phyloP scores from a whole-genome alignment of 2,797 vertebrate species.

The Rousettus madagascariensis region DNA sequence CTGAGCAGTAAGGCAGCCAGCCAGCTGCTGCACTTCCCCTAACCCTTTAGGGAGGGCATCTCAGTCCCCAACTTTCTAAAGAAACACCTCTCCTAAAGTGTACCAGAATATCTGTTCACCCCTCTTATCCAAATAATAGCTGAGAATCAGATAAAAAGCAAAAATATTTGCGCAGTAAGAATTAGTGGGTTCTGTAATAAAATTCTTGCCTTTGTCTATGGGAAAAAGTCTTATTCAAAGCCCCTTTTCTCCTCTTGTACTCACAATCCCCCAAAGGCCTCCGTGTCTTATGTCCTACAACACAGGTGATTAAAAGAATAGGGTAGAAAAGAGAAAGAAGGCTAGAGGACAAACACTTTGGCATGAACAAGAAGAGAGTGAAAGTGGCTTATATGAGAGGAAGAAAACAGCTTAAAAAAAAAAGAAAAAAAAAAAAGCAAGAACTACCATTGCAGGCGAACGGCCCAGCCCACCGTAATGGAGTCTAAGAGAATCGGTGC shows the following conservation, averaged over 20 bases:
- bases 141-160: background rate
- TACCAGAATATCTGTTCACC: background rate
- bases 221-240: conserved; percentile 3
- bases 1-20: background rate
- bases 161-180: background rate
- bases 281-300: background rate
- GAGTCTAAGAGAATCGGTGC: background rate
- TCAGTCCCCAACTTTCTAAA: background rate
- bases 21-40: background rate
- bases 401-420: background rate
- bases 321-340: conserved; percentile 20
- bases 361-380: background rate
- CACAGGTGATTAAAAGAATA: background rate
- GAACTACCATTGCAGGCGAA: background rate
- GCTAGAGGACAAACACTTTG: background rate
- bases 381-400: background rate
- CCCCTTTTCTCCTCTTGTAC: background rate
- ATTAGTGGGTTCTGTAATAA: background rate
- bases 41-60: background rate
- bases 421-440: background rate
- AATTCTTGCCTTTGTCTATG: background rate
- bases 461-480: background rate
- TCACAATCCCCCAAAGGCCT: background rate
- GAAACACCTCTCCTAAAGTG: background rate
- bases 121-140: background rate